phyloP scores from a whole-genome alignment of 1,140 invertebrate species.

The Pseudomyrmex dendroicus region DNA sequence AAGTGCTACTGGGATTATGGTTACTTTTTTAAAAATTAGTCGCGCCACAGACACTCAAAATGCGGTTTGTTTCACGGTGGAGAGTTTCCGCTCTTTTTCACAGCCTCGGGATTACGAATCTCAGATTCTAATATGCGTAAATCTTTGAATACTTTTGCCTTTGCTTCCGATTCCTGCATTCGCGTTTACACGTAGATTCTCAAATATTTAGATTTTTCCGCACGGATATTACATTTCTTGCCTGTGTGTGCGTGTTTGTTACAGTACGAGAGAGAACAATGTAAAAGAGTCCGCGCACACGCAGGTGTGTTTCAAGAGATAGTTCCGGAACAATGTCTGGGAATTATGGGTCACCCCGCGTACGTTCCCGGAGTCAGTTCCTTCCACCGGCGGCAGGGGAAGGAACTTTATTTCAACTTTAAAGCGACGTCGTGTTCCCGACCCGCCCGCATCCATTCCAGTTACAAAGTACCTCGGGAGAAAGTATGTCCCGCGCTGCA shows the following conservation, averaged over 20 bases:
- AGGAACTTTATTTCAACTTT: conserved; percentile 73
- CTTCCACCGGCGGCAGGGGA: conserved; percentile 9
- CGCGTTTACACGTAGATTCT: background rate
- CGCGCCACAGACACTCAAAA: no score
- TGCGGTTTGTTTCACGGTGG: background rate
- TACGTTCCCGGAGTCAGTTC: conserved; percentile 44
- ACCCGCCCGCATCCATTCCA: conserved; percentile 69
- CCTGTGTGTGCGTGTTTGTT: background rate
- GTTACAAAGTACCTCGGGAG: conserved; percentile 70
- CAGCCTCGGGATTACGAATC: conserved; percentile 4
- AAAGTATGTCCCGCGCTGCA: conserved; percentile 61
- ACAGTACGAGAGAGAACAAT: background rate
- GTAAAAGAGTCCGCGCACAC: conserved; percentile 26
- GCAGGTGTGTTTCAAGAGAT: conserved; percentile 16
- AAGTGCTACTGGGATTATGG: no score
- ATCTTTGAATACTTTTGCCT: background rate
- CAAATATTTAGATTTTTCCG: background rate
- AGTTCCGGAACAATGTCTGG: conserved; percentile 34
- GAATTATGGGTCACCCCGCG: conserved; percentile 59
- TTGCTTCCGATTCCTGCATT: background rate
- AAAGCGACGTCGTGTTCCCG: conserved; percentile 70
- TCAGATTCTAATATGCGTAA: background rate
- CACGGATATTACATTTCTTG: conserved; percentile 1
- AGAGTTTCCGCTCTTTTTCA: background rate
- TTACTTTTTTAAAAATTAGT: no score